A percentile compares a stretch with the other conserved stretches of the same genome.
phyloP scores from a whole-genome alignment of 2,113 vertebrate genomes.

The Sclerurus mexicanus region DNA sequence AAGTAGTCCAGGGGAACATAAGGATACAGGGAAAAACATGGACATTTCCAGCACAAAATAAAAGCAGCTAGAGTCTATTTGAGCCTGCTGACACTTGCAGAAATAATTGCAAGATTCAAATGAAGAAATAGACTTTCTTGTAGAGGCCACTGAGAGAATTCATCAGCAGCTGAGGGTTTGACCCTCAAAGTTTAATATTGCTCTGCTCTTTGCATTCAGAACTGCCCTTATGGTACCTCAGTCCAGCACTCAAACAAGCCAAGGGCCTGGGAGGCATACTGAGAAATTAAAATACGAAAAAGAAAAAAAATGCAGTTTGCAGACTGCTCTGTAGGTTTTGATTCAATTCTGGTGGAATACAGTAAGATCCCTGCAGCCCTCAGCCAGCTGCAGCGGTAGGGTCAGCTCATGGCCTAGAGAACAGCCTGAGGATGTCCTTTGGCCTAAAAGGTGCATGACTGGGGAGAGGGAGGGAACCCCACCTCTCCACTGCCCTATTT shows the following conservation, averaged over 20 bases:
- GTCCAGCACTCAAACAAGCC: neutral
- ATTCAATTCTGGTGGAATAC: neutral
- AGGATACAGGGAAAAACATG: neutral
- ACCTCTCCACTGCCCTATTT: neutral
- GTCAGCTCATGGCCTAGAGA: too few species aligned
- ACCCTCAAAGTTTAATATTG: neutral
- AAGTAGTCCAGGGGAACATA: neutral
- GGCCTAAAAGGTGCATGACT: rapidly evolving
- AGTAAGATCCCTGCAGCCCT: neutral
- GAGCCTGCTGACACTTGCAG: neutral
- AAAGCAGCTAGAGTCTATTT: neutral
- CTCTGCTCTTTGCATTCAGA: neutral
- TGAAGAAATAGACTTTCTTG: neutral
- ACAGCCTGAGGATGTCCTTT: neutral
- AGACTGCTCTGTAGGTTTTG: neutral
- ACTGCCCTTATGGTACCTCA: neutral
- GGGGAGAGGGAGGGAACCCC: neutral
- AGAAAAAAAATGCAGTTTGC: neutral
- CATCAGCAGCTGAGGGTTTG: neutral
- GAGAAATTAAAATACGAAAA: neutral
- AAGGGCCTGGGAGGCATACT: neutral
- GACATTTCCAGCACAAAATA: neutral
- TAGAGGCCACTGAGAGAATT: neutral
- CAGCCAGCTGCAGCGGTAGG: neutral
- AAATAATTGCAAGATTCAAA: neutral